Evolutionary conservation across 2,113 vertebrate species (phyloP), one percentile per base, ranked within the genome.

Genomic region (Peromyscus leucopus): DNA sequence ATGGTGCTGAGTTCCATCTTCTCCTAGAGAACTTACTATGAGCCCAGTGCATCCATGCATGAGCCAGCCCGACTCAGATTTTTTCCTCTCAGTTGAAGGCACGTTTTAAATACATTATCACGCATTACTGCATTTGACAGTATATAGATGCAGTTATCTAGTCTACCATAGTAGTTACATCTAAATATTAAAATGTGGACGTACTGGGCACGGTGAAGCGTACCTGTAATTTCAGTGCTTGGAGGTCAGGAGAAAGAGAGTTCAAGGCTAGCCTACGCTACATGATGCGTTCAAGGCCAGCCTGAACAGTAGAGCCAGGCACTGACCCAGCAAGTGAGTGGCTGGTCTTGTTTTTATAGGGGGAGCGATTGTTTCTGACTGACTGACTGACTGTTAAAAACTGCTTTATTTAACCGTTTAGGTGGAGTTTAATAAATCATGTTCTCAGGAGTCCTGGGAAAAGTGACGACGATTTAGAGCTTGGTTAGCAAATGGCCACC

Each of bases 391-490:
- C 22, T 78, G 22, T 76, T 93, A 26, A 55, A 59, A 57, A 26
- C 61, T 39, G 63, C 55, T 94, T 74, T 91, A 87, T 69, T 48
- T 87, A 67, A 72, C 36, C 61, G 28, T 65, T 92, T 42, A 87
- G 7, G 33, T 51, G 46, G 31, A n/a, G 15, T 82, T 87, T 69
- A 65, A 2, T 89, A 79, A 91, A 26, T 61, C 63, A 46, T 10
- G 22, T 71, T 67, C 97, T 96, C 24, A 88, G 84, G 36, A 85
- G 46, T 84, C 10, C 33, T 80, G 33, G 33, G 26, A 67, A 75
- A 69, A 80, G 7, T 36, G 21, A 51, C 61, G 31, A 82, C 63
- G 36, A 7, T 28, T 91, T 79, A 89, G 42, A 36, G 9, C 42
- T 46, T 55, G 26, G 55, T 69, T 69, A 55, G 46, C 63, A 80